Base-by-base conservation (phyloP, 2,888 invertebrate genomes). In the Limenitis camilla region DNA sequence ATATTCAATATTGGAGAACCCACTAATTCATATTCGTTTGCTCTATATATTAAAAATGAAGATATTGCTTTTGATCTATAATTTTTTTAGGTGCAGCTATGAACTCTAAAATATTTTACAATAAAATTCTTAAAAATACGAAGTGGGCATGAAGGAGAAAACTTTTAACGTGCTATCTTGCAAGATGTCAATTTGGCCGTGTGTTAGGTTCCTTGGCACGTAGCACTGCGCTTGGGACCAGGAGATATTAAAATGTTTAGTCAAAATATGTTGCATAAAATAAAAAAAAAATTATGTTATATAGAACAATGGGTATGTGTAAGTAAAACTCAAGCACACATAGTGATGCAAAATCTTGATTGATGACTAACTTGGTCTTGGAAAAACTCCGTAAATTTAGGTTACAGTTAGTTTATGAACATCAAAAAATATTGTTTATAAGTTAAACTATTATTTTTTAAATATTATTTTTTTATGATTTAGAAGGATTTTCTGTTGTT, bases 191-290 rank as follows among this genome's bases (percentile, higher is more conserved):
- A 55, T 59, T 52, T 53, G 43, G 46, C 50, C 40, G 53, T 8
- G 61, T 66, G 68, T 72, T 69, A 67, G 58, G 65, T 67, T 67
- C 61, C 71, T 43, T 39, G 59, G 66, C 71, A 72, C 72, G 72
- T 71, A 46, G 49, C 46, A 44, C 53, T 56, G 57, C 55, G 61
- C 62, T 61, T 58, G 58, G 60, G 60, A 60, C 61, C 58, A 59
- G 58, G 61, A 19, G 40, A 40, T 40, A 40, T 40, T 40, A 48
- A 53, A 63, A 60, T 63, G 36, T 36, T 41, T 41, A 28, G 40
- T 29, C 33, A 43, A 11, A 49, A 39, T 45, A 50, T 36, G 42
- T 40, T 40, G 33, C 32, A 1, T 19, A 3, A 19, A 19, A 19
- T 19, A 19, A 19, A 19, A 3, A 1, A 19, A 19, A 19, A 19